Evolutionary conservation across 2,113 vertebrate genomes (phyloP).

Genomic region (Pelvicachromis taeniatus): DNA sequence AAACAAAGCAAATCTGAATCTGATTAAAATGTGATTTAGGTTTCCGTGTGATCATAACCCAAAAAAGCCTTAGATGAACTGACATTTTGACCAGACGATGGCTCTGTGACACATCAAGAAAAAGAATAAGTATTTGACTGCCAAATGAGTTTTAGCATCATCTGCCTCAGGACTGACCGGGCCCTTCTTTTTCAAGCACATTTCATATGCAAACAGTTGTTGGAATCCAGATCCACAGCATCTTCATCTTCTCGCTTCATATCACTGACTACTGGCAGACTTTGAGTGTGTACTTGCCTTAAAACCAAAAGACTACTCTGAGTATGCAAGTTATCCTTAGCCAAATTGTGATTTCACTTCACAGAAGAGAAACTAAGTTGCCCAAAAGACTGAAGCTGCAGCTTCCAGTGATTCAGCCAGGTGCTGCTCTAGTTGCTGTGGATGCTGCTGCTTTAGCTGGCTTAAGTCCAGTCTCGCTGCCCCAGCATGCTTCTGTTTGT

Average conservation of each 20-base stretch:
- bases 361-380: background rate
- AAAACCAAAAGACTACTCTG: background rate
- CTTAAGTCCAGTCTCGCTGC: background rate
- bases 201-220: background rate
- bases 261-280: background rate
- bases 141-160: background rate
- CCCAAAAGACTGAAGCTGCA: background rate
- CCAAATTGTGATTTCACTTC: background rate
- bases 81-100: background rate
- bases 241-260: background rate
- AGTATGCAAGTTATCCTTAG: background rate
- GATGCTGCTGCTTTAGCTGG: background rate
- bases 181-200: background rate
- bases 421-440: background rate
- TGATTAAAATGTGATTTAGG: background rate
- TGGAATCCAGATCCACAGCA: background rate
- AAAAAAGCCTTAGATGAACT: background rate
- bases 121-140: background rate
- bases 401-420: background rate
- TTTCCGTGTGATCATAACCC: background rate
- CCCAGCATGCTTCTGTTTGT: background rate
- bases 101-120: background rate
- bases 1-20: background rate
- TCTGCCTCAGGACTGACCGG: background rate
- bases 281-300: background rate